Evolutionary conservation across 2,113 vertebrate species (phyloP).

Genomic region (Struthidea cinerea): DNA sequence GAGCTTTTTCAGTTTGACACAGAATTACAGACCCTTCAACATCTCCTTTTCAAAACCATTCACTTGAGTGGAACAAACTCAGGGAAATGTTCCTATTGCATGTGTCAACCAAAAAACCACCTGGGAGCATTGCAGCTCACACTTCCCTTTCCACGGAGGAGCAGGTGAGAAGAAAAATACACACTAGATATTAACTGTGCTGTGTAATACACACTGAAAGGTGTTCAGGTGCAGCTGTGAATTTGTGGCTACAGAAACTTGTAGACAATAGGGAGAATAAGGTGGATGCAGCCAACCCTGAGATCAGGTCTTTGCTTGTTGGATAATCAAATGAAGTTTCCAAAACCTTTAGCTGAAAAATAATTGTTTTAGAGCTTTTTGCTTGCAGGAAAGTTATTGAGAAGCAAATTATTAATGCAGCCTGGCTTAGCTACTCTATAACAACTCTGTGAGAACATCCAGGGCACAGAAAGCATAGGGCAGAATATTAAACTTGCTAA

Average conservation of each 20-base stretch:
- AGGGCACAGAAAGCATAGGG: background rate
- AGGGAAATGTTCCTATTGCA: background rate
- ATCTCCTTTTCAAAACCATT: background rate
- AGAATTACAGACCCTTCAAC: background rate
- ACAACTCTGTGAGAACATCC: background rate
- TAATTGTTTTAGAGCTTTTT: background rate
- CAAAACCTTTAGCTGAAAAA: background rate
- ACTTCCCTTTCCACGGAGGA: background rate
- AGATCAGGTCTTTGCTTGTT: background rate
- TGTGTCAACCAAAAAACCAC: background rate
- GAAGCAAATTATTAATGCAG: background rate
- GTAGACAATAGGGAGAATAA: background rate
- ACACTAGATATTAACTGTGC: background rate
- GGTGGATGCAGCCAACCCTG: background rate
- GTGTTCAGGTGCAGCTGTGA: background rate
- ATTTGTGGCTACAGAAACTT: background rate
- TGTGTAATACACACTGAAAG: background rate
- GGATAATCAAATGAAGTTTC: background rate
- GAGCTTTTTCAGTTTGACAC: background rate
- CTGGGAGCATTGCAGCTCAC: background rate
- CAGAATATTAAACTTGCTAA: slow-evolving; percentile 1
- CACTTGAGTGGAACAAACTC: background rate
- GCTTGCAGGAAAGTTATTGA: background rate
- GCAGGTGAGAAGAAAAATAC: background rate
- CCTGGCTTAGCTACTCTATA: background rate